These are phyloP conservation scores for Lethenteron camtschaticum DNA, from an alignment of 2,113 vertebrate genomes.

Conservation along the genomic window DNA sequence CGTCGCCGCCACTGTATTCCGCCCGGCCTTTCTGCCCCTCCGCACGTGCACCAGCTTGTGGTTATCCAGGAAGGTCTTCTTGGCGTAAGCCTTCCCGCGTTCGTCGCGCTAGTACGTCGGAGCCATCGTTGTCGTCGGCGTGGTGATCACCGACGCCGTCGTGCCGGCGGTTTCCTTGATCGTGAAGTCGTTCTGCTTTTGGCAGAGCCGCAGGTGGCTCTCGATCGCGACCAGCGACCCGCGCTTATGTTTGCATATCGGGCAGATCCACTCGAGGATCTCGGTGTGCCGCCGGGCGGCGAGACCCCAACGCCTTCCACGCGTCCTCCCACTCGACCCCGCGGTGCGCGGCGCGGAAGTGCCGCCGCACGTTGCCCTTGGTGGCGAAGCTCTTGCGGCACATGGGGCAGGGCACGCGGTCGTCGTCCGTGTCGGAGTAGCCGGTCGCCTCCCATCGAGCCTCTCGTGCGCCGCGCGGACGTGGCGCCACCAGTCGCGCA, in stretches of 20 bases:
- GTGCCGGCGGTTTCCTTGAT: too few species aligned
- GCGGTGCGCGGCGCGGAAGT: constrained; percentile 93
- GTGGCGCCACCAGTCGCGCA: constrained; percentile 67
- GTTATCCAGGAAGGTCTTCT: constrained; percentile 72
- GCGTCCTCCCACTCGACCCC: constrained; percentile 22
- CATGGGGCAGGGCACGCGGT: constrained; percentile 35
- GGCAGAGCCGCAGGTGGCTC: constrained; percentile 73
- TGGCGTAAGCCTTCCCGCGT: constrained; percentile 76
- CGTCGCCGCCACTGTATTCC: too few species aligned
- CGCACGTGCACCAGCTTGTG: constrained; percentile 27
- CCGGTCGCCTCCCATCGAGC: constrained; percentile 85
- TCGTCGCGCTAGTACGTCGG: constrained; percentile 66
- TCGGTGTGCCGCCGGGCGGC: constrained; percentile 14
- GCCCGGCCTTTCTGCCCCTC: too few species aligned
- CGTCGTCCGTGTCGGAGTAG: constrained; percentile 24
- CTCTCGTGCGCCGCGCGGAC: constrained; percentile 88
- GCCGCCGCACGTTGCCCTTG: constrained; percentile 86
- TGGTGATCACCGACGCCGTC: constrained; percentile 7
- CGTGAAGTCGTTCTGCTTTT: constrained; percentile 14
- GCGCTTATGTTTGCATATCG: constrained; percentile 76
- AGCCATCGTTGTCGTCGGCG: constrained; percentile 30
- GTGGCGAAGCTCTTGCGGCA: constrained; percentile 81
- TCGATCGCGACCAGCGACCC: constrained; percentile 71
- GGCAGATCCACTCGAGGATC: constrained; percentile 46
- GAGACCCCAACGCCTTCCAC: too few species aligned